phyloP scores from a whole-genome alignment of 1,140 invertebrate species.

The Calliphora vicina region DNA sequence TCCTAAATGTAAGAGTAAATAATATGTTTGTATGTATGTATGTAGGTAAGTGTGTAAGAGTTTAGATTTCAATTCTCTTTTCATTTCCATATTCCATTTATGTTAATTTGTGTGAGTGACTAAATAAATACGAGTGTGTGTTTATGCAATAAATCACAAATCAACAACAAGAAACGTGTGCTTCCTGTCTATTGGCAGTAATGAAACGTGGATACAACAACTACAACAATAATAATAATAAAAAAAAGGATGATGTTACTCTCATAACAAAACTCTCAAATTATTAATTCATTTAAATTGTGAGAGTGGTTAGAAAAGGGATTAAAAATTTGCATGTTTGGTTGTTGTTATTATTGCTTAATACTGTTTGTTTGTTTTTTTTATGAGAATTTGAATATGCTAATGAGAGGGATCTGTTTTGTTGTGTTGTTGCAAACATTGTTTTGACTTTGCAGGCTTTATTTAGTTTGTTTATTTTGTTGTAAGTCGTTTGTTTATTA shows the following conservation, averaged over 20 bases:
- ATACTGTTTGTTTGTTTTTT: too few species aligned
- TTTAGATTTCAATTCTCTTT: too few species aligned
- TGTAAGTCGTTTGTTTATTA: conserved; percentile 15
- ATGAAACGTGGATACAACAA: not conserved
- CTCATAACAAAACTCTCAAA: not conserved
- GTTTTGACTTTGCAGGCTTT: not conserved
- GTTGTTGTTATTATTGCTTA: not conserved
- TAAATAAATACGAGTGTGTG: too few species aligned
- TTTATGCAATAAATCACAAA: not conserved
- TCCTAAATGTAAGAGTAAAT: not conserved
- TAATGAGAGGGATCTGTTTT: not conserved
- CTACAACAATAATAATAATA: too few species aligned
- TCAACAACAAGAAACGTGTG: conserved; percentile 6
- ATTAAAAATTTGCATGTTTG: not conserved
- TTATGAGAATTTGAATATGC: not conserved
- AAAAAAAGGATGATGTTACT: not conserved
- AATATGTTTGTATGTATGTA: not conserved
- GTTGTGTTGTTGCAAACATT: not conserved
- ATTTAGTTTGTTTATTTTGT: not conserved
- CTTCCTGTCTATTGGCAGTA: not conserved
- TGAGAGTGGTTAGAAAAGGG: not conserved
- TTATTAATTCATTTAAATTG: not conserved
- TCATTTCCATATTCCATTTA: too few species aligned
- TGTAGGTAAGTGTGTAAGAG: not conserved
- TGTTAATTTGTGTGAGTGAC: not conserved